Conservation (phyloP, 2,797 vertebrate genomes). For the Sylvilagus floridanus region DNA sequence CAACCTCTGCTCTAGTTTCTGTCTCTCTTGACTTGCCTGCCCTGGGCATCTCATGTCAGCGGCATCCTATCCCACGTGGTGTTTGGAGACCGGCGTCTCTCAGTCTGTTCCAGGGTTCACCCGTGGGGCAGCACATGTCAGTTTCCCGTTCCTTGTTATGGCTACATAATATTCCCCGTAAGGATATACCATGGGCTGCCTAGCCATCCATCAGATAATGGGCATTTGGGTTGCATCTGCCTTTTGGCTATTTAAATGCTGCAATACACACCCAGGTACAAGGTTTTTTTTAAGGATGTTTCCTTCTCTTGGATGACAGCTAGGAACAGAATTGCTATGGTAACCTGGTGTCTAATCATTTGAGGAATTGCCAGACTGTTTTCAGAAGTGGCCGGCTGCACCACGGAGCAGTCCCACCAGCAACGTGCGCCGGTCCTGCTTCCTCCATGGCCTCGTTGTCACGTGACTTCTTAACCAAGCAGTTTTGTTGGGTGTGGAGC, state of each 20-base stretch:
- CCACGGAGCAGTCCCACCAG: neutral
- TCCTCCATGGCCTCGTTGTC: neutral
- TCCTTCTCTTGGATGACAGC: neutral
- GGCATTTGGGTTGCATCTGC: neutral
- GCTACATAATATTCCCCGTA: neutral
- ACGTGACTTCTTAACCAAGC: neutral
- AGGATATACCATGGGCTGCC: neutral
- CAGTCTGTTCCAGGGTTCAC: no score
- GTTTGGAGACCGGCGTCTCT: neutral
- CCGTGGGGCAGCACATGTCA: fast-evolving
- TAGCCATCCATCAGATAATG: neutral
- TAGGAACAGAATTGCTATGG: neutral
- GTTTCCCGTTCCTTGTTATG: neutral
- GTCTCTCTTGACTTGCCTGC: neutral
- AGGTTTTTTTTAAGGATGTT: neutral
- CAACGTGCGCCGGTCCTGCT: fast-evolving
- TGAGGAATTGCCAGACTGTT: neutral
- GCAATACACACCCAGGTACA: neutral
- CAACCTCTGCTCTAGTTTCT: neutral
- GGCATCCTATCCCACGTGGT: neutral
- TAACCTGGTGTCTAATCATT: neutral
- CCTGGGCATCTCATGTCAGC: neutral
- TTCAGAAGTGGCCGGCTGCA: neutral
- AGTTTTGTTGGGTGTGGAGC: neutral
- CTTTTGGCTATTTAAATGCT: neutral